These are phyloP conservation scores for Ectropis grisescens DNA, from an alignment of 1,140 invertebrate genomes.

Conservation along the genomic window DNA sequence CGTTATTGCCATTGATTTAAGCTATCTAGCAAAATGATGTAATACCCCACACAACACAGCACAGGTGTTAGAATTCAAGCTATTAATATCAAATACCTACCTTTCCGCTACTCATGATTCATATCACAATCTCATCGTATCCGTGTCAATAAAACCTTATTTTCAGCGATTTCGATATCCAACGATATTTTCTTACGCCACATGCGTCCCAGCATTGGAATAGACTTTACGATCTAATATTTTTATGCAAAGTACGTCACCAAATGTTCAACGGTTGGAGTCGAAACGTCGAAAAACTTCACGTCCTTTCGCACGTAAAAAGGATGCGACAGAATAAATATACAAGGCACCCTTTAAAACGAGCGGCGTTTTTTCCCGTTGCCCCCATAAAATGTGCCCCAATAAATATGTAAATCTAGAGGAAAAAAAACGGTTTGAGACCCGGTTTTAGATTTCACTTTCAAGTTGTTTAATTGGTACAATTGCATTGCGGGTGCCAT, in stretches of 20 bases:
- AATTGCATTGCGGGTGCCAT: constrained; percentile 46
- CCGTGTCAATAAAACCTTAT: constrained; percentile 45
- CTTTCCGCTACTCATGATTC: constrained; percentile 28
- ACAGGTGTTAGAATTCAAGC: too few relatives aligned
- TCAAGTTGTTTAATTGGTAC: constrained; percentile 50
- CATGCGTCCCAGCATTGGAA: constrained; percentile 43
- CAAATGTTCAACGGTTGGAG: constrained; percentile 56
- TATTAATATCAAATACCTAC: too few relatives aligned
- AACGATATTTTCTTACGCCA: constrained; percentile 40
- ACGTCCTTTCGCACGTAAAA: constrained; percentile 66
- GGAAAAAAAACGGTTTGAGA: constrained; percentile 37
- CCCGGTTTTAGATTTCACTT: constrained; percentile 58
- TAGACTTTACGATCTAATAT: constrained; percentile 64
- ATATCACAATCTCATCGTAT: constrained; percentile 41
- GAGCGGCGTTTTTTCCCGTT: constrained; percentile 55
- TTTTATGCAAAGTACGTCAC: constrained; percentile 67
- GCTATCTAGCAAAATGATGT: too few relatives aligned
- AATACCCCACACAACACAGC: too few relatives aligned
- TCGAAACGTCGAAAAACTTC: constrained; percentile 54
- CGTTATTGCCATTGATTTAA: too few relatives aligned
- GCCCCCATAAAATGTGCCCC: constrained; percentile 64
- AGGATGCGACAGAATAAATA: constrained; percentile 69
- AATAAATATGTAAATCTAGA: constrained; percentile 69
- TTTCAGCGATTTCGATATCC: constrained; percentile 45
- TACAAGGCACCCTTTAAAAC: constrained; percentile 67